Base-by-base conservation (phyloP, 2,113 vertebrate genomes). In the Smithornis capensis region DNA sequence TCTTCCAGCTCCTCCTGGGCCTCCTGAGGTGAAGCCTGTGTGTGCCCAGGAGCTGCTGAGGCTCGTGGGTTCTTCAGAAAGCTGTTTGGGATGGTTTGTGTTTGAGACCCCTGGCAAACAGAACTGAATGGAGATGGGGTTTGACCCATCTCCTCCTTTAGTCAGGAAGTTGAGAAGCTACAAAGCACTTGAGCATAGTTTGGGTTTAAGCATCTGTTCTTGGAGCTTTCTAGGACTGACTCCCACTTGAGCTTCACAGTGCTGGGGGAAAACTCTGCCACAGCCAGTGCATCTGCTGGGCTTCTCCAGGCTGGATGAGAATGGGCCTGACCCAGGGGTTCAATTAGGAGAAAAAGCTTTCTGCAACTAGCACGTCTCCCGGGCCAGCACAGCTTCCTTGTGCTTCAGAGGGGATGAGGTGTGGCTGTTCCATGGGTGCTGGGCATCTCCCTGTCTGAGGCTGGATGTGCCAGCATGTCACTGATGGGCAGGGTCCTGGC, bases 401-500 rank as follows among this genome's bases (percentile, higher is more conserved):
- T 25, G 82, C 79, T 60, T 9, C 35, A 10, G 38, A 50, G 35
- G 38, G 37, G 21, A 29, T 0, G 0, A 57, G 14, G 14, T 14
- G 49, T 5, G 37, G 44, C 53, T 60, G 59, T n/a, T 22, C 22
- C 14, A 59, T 1, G 1, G 19, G 18, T 2, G 29, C n/a, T 16
- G 9, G 65, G 74, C 21, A 40, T 44, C 37, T 68, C 19, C 24
- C 44, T 64, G 19, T 8, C 28, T 50, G 24, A 35, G 62, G 7
- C 1, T 55, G 42, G 22, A 27, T 4, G 22, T 82, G 65, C 52
- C 44, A 40, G 24, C 0, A 1, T 0, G 0, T 64, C 33, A 1
- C 74, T 84, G 9, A 2, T 1, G 6, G 64, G 59, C 40, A 19
- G 40, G 3, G 12, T 57, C 37, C 64, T 74, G 50, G 35, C 53